Percentiles rank a stretch among this genome's conserved stretches.
These are phyloP conservation scores for Periophthalmus modestus DNA, from an alignment of 2,113 vertebrate genomes.

Conservation along the genomic window DNA sequence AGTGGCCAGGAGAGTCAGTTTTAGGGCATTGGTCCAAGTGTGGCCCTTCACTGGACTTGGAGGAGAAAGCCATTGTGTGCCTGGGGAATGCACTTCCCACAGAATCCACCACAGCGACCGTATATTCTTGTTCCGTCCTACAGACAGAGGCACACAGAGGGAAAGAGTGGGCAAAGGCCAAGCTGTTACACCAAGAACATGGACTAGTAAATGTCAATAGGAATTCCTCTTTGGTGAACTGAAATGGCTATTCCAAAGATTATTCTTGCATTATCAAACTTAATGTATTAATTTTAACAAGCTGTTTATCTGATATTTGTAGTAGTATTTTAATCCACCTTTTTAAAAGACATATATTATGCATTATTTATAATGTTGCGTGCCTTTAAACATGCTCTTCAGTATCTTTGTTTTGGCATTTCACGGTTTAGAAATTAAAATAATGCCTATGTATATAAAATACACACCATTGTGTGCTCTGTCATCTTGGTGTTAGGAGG, in stretches of 20 bases:
- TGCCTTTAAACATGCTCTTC: too few species aligned
- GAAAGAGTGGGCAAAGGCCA: conserved; percentile 48
- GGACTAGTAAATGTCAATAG: conserved; percentile 45
- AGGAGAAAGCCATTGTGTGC: conserved; percentile 83
- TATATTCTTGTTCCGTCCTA: conserved; percentile 94
- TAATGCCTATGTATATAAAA: too few species aligned
- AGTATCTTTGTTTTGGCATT: too few species aligned
- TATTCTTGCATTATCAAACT: neutral
- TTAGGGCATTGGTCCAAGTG: conserved; percentile 42
- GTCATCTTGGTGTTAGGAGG: too few species aligned
- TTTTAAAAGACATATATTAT: neutral
- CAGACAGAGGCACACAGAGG: conserved; percentile 31
- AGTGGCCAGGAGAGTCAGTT: conserved; percentile 27
- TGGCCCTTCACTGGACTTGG: conserved; percentile 78
- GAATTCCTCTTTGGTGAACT: conserved; percentile 51
- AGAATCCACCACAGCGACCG: conserved; percentile 94
- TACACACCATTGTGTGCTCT: too few species aligned
- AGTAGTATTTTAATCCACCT: neutral
- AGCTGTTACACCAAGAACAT: conserved; percentile 28
- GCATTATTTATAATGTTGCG: neutral
- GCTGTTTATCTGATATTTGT: neutral
- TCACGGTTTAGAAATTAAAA: too few species aligned
- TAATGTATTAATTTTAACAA: neutral
- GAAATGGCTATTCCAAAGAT: conserved; percentile 25
- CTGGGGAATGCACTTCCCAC: conserved; percentile 93